A percentile compares a stretch with the other conserved stretches of the same genome.
Conservation (phyloP, 2,797 vertebrate genomes). For the Enteromius anoplus region DNA sequence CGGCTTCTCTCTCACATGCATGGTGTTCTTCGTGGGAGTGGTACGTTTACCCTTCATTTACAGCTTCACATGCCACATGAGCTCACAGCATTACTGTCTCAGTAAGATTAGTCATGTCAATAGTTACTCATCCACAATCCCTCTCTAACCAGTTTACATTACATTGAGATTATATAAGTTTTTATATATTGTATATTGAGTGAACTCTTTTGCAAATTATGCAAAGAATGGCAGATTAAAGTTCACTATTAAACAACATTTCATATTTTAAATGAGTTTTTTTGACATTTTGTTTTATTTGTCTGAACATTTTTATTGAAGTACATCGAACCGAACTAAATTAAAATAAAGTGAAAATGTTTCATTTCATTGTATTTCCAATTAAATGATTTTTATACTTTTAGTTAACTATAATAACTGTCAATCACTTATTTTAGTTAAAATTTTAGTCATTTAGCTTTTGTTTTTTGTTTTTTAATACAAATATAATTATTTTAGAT, state of each 20-base stretch:
- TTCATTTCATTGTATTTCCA: neutral
- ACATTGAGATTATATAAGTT: neutral
- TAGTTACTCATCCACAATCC: neutral
- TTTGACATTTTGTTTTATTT: neutral
- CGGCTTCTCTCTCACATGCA: conserved; percentile 94
- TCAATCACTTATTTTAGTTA: neutral
- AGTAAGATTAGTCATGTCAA: neutral
- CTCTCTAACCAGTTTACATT: neutral
- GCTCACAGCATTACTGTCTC: neutral
- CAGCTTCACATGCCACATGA: neutral
- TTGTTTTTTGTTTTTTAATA: too few species aligned
- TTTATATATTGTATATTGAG: too few species aligned
- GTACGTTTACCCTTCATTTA: conserved; percentile 71
- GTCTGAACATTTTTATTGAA: neutral
- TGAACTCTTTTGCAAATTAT: neutral
- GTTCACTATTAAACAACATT: neutral
- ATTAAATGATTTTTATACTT: neutral
- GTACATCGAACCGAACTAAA: neutral
- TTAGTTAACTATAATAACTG: neutral
- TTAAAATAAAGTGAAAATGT: neutral
- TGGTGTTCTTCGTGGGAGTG: conserved; percentile 96
- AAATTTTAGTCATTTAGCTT: neutral
- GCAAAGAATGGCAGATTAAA: neutral
- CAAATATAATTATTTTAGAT: too few species aligned
- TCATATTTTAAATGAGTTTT: neutral